Evolutionary conservation across 2,888 invertebrate genomes (phyloP).

Genomic region (Cremastobaeus sp.): DNA sequence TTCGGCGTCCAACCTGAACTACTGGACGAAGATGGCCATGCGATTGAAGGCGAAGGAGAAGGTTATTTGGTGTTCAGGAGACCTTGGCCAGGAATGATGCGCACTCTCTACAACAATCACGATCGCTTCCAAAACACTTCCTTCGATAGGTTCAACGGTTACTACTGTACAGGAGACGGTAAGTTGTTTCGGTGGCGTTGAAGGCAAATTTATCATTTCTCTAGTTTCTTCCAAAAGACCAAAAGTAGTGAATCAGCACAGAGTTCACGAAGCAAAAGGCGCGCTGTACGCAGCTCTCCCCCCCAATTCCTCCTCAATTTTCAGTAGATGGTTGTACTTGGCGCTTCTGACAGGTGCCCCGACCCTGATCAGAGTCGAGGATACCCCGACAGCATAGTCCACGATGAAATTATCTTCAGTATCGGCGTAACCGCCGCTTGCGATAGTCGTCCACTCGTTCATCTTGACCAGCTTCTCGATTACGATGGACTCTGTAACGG

Average conservation of each 20-base stretch:
- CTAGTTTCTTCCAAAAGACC: too few species aligned
- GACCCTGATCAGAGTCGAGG: slow-evolving; percentile 71
- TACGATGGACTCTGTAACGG: slow-evolving; percentile 71
- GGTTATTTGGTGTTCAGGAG: slow-evolving; percentile 95
- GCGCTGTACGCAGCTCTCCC: slow-evolving; percentile 70
- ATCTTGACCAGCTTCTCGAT: slow-evolving; percentile 68
- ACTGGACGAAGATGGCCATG: slow-evolving; percentile 91
- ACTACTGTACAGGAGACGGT: slow-evolving; percentile 99
- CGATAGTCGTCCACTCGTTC: slow-evolving; percentile 69
- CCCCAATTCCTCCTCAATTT: slow-evolving; percentile 74
- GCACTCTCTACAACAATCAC: slow-evolving; percentile 94
- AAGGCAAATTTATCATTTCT: too few species aligned
- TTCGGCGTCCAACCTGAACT: slow-evolving; percentile 95
- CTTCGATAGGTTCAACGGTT: slow-evolving; percentile 97
- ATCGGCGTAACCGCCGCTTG: slow-evolving; percentile 68
- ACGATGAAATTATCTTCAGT: slow-evolving; percentile 74
- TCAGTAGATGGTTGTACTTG: slow-evolving; percentile 74
- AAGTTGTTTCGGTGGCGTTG: too few species aligned
- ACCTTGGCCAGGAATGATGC: slow-evolving; percentile 99
- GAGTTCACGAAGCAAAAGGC: too few species aligned
- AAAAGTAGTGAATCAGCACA: too few species aligned
- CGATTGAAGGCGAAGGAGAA: slow-evolving; percentile 92
- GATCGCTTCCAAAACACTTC: slow-evolving; percentile 93
- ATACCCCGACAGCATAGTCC: slow-evolving; percentile 72
- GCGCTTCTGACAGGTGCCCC: slow-evolving; percentile 72